phyloP scores from a whole-genome alignment of 2,888 invertebrate species.

The Drosophila siamana region DNA sequence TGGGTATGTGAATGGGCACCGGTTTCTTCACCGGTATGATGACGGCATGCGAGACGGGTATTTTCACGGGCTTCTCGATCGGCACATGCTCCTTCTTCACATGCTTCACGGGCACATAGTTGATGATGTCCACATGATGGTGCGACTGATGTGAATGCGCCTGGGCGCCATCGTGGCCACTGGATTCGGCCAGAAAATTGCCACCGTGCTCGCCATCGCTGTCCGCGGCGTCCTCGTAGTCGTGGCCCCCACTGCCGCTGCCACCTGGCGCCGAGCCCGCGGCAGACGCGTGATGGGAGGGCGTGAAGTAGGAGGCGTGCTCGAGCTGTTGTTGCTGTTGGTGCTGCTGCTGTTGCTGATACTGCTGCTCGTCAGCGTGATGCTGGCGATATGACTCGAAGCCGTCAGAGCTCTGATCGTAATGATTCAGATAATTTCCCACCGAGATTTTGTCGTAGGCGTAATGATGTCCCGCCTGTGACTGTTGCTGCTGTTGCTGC shows the following conservation, averaged over 20 bases:
- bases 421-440: slow-evolving; percentile 83
- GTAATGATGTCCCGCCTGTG: slow-evolving; percentile 43
- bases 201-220: slow-evolving; percentile 68
- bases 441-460: slow-evolving; percentile 83
- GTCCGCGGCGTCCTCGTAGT: slow-evolving; percentile 61
- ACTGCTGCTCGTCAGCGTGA: slow-evolving; percentile 47
- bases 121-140: slow-evolving; percentile 86
- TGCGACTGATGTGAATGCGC: slow-evolving; percentile 51
- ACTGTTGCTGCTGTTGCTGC: slow-evolving; percentile 32
- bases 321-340: slow-evolving; percentile 54
- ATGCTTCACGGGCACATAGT: slow-evolving; percentile 88
- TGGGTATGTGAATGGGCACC: slow-evolving; percentile 91
- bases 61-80: slow-evolving; percentile 89
- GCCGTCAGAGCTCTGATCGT: slow-evolving; percentile 74
- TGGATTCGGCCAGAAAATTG: slow-evolving; percentile 71
- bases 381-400: slow-evolving; percentile 62
- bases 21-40: slow-evolving; percentile 91
- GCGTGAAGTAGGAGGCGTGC: slow-evolving; percentile 37
- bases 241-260: slow-evolving; percentile 37
- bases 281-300: slow-evolving; percentile 26
- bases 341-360: slow-evolving; percentile 58
- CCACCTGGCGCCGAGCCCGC: slow-evolving; percentile 28
- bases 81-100: slow-evolving; percentile 91
- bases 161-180: slow-evolving; percentile 40
- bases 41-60: slow-evolving; percentile 91